Base-by-base conservation (phyloP, 2,113 vertebrate species). In the Mustela lutreola region DNA sequence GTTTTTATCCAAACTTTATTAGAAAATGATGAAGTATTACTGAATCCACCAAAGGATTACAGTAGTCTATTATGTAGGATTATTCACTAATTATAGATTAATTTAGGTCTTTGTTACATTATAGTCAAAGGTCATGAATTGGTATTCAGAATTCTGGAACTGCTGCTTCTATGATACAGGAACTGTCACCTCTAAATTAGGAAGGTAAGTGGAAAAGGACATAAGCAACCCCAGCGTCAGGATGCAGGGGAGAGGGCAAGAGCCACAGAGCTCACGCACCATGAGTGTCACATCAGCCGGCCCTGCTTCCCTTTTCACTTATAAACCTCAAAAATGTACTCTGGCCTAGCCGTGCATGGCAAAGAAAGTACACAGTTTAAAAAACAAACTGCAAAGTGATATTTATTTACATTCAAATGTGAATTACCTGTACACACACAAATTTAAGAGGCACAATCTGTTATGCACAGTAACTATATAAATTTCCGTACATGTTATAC, bases 371-470 rank as follows among this genome's bases (percentile, higher is more conserved):
- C 71, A 92, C 21, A 85, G 21, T 89, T 97, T 97, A 91, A 91
- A 97, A 97, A 96, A 87, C 48, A 97, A 98, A 96, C 65, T 94
- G 53, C 92, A 97, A 97, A 97, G 89, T 96, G 65, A 67, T 79
- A 93, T 96, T 97, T 95, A 89, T 96, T 98, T 98, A 97, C 95
- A 97, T 36, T 81, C 85, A 95, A 96, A 96, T 80, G 14, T 84
- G 71, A 96, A 96, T 62, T 45, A 90, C 36, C 26, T 96, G 50
- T 87, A 90, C 36, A 96, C 70, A 97, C 89, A 97, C 33, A 81
- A 63, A 91, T 92, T 85, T 92, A 93, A 96, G 96, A 98, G 92
- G 97, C 73, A 97, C 95, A 96, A 81, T 92, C 79, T 92, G 83
- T 92, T 97, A 79, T 81, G 65, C 88, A 98, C 92, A 97, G n/a